Evolutionary conservation across 2,797 vertebrate genomes (phyloP).

Genomic region (Coracias cyanogaster): DNA sequence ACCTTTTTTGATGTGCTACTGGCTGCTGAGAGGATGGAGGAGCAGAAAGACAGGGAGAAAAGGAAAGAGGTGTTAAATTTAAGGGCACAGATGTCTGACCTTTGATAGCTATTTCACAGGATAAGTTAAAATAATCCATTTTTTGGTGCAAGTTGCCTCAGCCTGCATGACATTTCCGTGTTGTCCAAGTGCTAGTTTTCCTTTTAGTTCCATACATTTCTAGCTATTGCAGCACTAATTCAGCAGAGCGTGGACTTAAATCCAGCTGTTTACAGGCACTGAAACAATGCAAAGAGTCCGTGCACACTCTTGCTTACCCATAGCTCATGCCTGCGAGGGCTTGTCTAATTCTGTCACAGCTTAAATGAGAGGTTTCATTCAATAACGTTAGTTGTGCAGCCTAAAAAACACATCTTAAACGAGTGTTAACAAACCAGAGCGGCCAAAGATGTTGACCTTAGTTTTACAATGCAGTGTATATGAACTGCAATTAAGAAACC

Average conservation of each 20-base stretch:
- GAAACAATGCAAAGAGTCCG: background rate
- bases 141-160: background rate
- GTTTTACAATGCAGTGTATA: background rate
- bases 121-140: background rate
- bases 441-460: constrained; percentile 4
- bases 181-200: background rate
- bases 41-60: background rate
- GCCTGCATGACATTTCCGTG: background rate
- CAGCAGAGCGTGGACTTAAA: background rate
- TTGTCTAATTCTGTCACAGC: background rate
- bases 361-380: background rate
- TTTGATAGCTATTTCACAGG: background rate
- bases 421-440: background rate
- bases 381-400: background rate
- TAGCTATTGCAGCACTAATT: background rate
- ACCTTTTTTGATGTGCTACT: constrained; percentile 52
- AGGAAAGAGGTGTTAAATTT: background rate
- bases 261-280: background rate
- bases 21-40: constrained; percentile 45
- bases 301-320: background rate
- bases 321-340: background rate
- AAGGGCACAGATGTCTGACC: constrained; percentile 3
- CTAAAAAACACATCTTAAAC: background rate
- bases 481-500: background rate
- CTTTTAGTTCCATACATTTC: background rate